Evolutionary conservation across 1,140 invertebrate species (phyloP), one percentile per base, ranked within the genome.

Genomic region (Calephelis virginiensis): DNA sequence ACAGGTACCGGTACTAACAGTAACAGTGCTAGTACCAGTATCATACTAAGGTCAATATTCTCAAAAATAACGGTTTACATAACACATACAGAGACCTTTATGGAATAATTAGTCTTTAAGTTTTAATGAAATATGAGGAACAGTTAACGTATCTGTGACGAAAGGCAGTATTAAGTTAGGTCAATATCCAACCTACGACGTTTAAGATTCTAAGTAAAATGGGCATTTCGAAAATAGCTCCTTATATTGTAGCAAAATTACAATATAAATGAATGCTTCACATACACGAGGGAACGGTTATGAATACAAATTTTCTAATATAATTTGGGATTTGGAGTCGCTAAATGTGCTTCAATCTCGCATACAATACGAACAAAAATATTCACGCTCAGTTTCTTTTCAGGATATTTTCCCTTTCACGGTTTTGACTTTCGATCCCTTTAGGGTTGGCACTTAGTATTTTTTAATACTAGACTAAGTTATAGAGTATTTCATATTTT

Each of bases 261-360:
- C 28, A 56, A 56, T 56, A 56, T 28, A 49, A 56, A 56, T 56
- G 37, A 37, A 17, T 37, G 28, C 37, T 56, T 17, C 17, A 28
- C 17, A 56, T 37, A 56, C 37, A 56, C 37, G 53, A 17, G 53
- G 53, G 14, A 17, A 6, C 28, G 53, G 14, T 17, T 56, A 11
- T 56, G 53, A 56, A 56, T 56, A 56, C 53, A 56, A 56, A 56
- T 56, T 56, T 56, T 28, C 28, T 56, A 56, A 56, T 56, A 56
- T 56, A 28, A 56, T 56, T 53, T 17, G 50, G 50, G 17, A 53
- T 53, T 53, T 53, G 14, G 17, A 53, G 17, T 53, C 17, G 17
- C 50, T 53, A 53, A 53, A 53, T 53, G 50, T 17, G 50, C 6
- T 17, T 17, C 14, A 17, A 53, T 17, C 14, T 53, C 50, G 17